Conservation (phyloP, 2,113 vertebrate genomes). For the Pseudonaja textilis region DNA sequence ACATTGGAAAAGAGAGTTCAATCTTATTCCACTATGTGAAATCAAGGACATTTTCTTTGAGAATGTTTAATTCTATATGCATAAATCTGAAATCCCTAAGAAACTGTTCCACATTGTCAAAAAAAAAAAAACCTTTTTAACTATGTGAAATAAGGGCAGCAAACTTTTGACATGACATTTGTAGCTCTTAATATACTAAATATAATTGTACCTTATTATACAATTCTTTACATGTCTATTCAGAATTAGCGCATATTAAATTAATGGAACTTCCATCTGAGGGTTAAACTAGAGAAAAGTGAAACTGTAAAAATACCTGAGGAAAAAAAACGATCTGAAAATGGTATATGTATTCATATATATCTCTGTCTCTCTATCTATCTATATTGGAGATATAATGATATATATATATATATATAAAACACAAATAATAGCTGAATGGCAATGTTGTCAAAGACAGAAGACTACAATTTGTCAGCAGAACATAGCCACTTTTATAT, state of each 20-base stretch:
- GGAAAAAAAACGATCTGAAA: neutral
- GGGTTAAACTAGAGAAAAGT: neutral
- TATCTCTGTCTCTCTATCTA: too few species aligned
- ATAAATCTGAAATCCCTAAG: slow-evolving; percentile 1
- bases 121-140: neutral
- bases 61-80: neutral
- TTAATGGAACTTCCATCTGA: neutral
- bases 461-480: neutral
- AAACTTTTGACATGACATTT: neutral
- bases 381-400: too few species aligned
- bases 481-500: neutral
- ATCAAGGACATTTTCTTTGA: neutral
- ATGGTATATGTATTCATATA: neutral
- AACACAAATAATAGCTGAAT: neutral
- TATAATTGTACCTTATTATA: neutral
- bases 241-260: neutral
- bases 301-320: neutral
- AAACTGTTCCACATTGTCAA: slow-evolving; percentile 7
- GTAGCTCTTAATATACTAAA: neutral
- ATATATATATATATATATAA: too few species aligned
- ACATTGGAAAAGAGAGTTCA: neutral
- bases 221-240: neutral
- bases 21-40: neutral
- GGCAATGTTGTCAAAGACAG: too few species aligned
- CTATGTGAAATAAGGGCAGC: neutral